phyloP scores from a whole-genome alignment of 2,888 invertebrate genomes.

The Synergus gifuensis region DNA sequence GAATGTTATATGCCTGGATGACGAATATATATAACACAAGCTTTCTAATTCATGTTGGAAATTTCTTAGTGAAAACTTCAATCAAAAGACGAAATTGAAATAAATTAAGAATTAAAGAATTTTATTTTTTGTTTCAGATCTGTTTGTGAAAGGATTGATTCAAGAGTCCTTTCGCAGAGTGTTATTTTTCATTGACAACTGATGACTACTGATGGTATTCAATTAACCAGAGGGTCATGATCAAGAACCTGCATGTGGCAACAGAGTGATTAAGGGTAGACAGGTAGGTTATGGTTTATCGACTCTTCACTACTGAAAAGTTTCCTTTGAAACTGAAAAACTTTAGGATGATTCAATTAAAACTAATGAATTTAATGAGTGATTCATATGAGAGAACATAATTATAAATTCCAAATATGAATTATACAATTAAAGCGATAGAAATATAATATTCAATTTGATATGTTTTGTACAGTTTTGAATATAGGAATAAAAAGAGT shows the following conservation, averaged over 20 bases:
- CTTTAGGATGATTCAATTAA: not conserved
- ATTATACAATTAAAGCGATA: not conserved
- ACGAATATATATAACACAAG: not conserved
- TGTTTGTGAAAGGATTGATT: not conserved
- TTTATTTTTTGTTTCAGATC: not conserved
- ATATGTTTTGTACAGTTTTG: too few species aligned
- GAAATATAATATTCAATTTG: not conserved
- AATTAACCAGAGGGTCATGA: not conserved
- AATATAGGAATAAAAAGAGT: not conserved
- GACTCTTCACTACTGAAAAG: not conserved
- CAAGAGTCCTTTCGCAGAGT: not conserved
- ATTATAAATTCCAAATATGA: not conserved
- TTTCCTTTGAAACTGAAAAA: not conserved
- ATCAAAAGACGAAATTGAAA: not conserved
- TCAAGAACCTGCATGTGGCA: conserved; percentile 5
- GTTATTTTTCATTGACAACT: not conserved
- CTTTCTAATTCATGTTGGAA: too few species aligned
- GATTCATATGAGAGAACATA: not conserved
- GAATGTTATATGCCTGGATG: not conserved
- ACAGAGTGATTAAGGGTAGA: conserved; percentile 11
- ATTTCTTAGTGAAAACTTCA: not conserved
- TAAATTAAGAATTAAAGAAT: not conserved
- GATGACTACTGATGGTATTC: conserved; percentile 21
- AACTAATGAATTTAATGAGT: not conserved
- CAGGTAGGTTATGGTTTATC: conserved; percentile 15